Evolutionary conservation across 2,888 invertebrate genomes (phyloP), one percentile per base, ranked within the genome.

Genomic region (Lissonota sp.): DNA sequence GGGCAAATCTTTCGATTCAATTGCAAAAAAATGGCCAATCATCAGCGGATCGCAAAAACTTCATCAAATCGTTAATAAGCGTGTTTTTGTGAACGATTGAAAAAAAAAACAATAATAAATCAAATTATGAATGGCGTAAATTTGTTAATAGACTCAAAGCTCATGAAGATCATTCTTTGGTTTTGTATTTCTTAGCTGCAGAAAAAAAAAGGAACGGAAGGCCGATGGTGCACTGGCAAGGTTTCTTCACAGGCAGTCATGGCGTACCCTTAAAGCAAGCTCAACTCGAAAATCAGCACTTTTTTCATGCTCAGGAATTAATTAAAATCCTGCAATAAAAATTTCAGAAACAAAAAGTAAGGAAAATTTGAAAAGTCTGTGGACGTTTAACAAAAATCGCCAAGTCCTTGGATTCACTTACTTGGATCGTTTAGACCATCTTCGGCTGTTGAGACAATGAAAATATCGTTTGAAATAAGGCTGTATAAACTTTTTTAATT

Each of bases 371-470:
- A 57, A 62, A 69, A 62, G 53, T 57, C 55, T 6, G 14, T 12
- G 14, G 40, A 69, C 69, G 63, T 46, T 60, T 16, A 14, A 26
- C 26, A 64, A 44, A 58, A 44, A 55, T 16, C 62, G 44, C 42
- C 69, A 70, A 72, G 66, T 40, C 74, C 74, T 66, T 70, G 46
- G 60, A 63, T 73, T 86, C 87, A 92, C 92, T 92, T 92, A 92
- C 92, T 91, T 92, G 92, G 85, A 87, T 90, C 89, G 87, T 88
- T 88, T 83, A 87, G 89, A 91, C 88, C 89, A 88, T 88, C 89
- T 86, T 90, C 91, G 85, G 87, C 91, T 91, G 91, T 91, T 89
- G 86, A 90, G 90, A 88, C 89, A 91, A 91, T 91, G 90, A 91
- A 91, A 89, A 90, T 89, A 87, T 90, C 67, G 77, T 83, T 76